Evolutionary conservation across 2,888 invertebrate species (phyloP), one percentile per base, ranked within the genome.

Genomic region (Diarsia rubi): DNA sequence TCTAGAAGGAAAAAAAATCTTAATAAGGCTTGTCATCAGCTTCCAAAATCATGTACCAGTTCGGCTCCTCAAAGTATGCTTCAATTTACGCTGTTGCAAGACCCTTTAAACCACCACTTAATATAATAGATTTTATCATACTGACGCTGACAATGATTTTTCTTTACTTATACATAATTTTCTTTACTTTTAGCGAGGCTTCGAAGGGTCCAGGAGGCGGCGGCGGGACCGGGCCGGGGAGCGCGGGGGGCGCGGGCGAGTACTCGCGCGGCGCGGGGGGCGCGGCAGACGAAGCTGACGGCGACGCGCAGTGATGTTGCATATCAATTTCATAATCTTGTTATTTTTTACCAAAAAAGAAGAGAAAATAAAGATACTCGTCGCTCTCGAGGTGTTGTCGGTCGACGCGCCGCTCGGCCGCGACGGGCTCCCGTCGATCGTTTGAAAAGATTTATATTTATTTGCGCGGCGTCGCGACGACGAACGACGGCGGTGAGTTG

Each of bases 291-390:
- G 92, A 88, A 78, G 91, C 88, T 78, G 93, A 89, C 69, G 90
- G 84, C 69, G 92, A 91, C 84, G 88, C 92, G 90, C 94, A 93
- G 92, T 94, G 94, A 93, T 92, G 89, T 92, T 92, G 93, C 94
- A 95, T 93, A 93, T 94, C 94, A 93, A 92, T 92, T 92, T 92
- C 94, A 93, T 93, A 92, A 94, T 93, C 93, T 93, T 95, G 94
- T 94, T 94, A 92, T 93, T 93, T 92, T 94, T 94, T 95, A 94
- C 95, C 95, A 95, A 95, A 95, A 88, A 94, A 92, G 79, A 86
- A 92, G 90, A 92, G 90, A 91, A 93, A 91, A 89, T 92, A 90
- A 92, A 86, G 88, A 88, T 88, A 87, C 83, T 86, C 84, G 83
- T 85, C 81, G 87, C 82, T 65, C 75, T 57, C 76, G 78, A 81